These are phyloP conservation scores for Drosophila albomicans DNA, from an alignment of 1,140 invertebrate species.

Conservation along the genomic window DNA sequence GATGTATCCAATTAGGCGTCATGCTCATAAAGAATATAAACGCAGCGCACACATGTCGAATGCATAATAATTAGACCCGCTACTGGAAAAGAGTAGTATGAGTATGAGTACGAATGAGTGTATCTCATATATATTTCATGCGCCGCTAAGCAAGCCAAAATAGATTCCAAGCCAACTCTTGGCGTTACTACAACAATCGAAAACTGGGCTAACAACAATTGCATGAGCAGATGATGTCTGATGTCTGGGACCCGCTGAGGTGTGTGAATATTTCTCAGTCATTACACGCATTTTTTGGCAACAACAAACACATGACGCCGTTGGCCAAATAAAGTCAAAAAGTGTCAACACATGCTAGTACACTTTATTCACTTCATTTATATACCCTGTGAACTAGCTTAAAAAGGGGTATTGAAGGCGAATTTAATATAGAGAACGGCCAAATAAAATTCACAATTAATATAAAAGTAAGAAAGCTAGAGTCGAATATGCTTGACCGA, in stretches of 20 bases:
- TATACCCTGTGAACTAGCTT: slow-evolving; percentile 11
- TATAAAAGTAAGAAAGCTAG: background rate
- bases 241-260: slow-evolving; percentile 43
- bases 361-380: slow-evolving; percentile 38
- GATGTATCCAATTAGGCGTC: slow-evolving; percentile 28
- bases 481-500: background rate
- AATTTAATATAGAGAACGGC: no score
- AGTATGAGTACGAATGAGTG: background rate
- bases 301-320: slow-evolving; percentile 49
- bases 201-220: slow-evolving; percentile 78
- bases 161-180: slow-evolving; percentile 11
- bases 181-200: slow-evolving; percentile 39
- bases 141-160: slow-evolving; percentile 35
- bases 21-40: slow-evolving; percentile 24
- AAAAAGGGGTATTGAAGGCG: background rate
- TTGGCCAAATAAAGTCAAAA: slow-evolving; percentile 76
- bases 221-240: slow-evolving; percentile 41
- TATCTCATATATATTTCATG: slow-evolving; percentile 46
- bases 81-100: background rate
- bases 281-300: slow-evolving; percentile 78
- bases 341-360: slow-evolving; percentile 74
- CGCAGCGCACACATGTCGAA: slow-evolving; percentile 1
- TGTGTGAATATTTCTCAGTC: slow-evolving; percentile 79
- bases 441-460: background rate
- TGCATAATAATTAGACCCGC: slow-evolving; percentile 18